Conservation (phyloP, 1,140 invertebrate species). For the Drosophila pruinosa region DNA sequence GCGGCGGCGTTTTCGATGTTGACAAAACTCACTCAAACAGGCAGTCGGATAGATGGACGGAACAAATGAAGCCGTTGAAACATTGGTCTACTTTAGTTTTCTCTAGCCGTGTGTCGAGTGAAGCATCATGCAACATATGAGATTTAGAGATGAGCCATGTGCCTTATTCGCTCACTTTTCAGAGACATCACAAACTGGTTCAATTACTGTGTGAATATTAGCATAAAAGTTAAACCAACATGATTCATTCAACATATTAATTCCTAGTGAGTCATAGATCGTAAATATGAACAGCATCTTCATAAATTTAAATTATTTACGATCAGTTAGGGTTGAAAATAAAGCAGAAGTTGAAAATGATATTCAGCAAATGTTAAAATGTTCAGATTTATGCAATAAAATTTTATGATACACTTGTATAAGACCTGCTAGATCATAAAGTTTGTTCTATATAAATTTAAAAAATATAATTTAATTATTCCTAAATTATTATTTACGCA, state of each 20-base stretch:
- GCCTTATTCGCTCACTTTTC: constrained; percentile 20
- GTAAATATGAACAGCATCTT: not conserved
- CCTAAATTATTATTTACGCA: too few relatives aligned
- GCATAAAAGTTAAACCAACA: too few relatives aligned
- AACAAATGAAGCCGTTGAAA: constrained; percentile 32
- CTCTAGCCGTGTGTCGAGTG: constrained; percentile 63
- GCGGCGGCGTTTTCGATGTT: constrained; percentile 70
- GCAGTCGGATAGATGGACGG: not conserved
- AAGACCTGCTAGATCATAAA: not conserved
- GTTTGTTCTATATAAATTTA: too few relatives aligned
- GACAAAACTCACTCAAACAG: constrained; percentile 70
- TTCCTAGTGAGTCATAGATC: not conserved
- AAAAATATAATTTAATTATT: too few relatives aligned
- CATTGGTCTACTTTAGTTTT: constrained; percentile 68
- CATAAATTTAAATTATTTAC: not conserved
- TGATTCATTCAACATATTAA: not conserved
- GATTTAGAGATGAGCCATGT: constrained; percentile 50
- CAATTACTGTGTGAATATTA: not conserved
- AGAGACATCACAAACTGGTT: not conserved
- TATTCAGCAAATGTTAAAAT: not conserved
- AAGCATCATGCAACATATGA: constrained; percentile 50
- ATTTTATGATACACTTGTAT: not conserved
- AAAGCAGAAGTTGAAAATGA: not conserved
- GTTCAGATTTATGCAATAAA: not conserved
- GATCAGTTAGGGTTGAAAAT: not conserved